Evolutionary conservation across 2,888 invertebrate genomes (phyloP).

Genomic region (Alloscopus bannaensis): DNA sequence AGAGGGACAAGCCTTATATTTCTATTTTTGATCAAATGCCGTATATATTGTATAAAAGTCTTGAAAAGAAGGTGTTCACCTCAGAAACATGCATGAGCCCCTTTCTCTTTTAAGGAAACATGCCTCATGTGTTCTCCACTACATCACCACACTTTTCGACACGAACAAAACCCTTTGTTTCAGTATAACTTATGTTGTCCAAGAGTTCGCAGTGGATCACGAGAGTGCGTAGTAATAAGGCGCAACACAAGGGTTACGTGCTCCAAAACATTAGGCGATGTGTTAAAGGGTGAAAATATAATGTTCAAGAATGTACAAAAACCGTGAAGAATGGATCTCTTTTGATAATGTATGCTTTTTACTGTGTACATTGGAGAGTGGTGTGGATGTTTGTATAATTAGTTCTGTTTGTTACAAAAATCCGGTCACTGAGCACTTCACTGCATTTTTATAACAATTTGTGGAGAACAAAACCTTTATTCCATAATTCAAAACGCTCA

Average conservation of each 20-base stretch:
- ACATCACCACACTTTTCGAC: neutral
- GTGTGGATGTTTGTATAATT: neutral
- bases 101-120: conserved; percentile 23
- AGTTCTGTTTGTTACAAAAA: neutral
- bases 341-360: no score
- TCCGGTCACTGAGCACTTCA: no score
- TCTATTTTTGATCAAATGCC: neutral
- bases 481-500: no score
- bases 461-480: no score
- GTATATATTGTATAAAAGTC: neutral
- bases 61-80: conserved; percentile 41
- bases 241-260: neutral
- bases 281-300: neutral
- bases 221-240: neutral
- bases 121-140: conserved; percentile 1
- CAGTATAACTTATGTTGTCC: conserved; percentile 16
- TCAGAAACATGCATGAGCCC: conserved; percentile 37
- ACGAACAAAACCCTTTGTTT: conserved; percentile 34
- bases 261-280: conserved; percentile 10
- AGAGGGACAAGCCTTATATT: conserved; percentile 5
- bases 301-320: neutral
- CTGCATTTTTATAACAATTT: no score
- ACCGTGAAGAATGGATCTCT: no score
- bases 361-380: neutral
- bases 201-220: neutral